A percentile compares a stretch with the other conserved stretches of the same genome.
These are phyloP conservation scores for Zygothrica quintamaculata DNA, from an alignment of 2,888 invertebrate species.

Conservation along the genomic window DNA sequence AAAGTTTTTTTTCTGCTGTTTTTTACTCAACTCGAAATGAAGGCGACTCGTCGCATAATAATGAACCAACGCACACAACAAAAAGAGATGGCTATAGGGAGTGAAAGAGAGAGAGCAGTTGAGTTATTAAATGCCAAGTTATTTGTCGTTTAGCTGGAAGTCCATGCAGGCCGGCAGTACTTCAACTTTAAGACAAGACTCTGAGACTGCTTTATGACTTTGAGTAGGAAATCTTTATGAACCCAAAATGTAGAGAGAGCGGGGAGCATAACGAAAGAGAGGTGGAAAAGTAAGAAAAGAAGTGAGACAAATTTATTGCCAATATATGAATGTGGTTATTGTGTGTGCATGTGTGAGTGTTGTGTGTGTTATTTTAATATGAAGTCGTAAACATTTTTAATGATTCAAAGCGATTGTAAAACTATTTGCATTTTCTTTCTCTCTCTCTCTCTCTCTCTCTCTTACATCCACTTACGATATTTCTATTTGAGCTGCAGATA, in stretches of 20 bases:
- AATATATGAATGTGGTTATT: constrained; percentile 62
- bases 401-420: constrained; percentile 56
- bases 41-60: constrained; percentile 62
- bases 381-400: constrained; percentile 73
- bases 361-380: constrained; percentile 59
- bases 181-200: constrained; percentile 66
- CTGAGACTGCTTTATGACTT: constrained; percentile 70
- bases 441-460: not conserved
- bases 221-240: constrained; percentile 78
- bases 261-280: not conserved
- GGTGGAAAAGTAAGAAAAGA: constrained; percentile 3
- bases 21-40: constrained; percentile 41
- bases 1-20: constrained; percentile 1
- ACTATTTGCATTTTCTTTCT: constrained; percentile 65
- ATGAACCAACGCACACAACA: constrained; percentile 42
- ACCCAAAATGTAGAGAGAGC: not conserved
- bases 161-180: constrained; percentile 64
- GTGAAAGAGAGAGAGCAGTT: constrained; percentile 16
- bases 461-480: not conserved
- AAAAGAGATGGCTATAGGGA: constrained; percentile 1
- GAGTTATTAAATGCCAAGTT: constrained; percentile 80
- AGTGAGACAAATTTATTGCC: constrained; percentile 73
- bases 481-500: too few species aligned
- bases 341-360: not conserved
- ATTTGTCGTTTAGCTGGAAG: constrained; percentile 81